A percentile compares a stretch with the other conserved stretches of the same genome.
These are phyloP conservation scores for Abscondita cerata DNA, from an alignment of 2,888 invertebrate species.

Conservation along the genomic window DNA sequence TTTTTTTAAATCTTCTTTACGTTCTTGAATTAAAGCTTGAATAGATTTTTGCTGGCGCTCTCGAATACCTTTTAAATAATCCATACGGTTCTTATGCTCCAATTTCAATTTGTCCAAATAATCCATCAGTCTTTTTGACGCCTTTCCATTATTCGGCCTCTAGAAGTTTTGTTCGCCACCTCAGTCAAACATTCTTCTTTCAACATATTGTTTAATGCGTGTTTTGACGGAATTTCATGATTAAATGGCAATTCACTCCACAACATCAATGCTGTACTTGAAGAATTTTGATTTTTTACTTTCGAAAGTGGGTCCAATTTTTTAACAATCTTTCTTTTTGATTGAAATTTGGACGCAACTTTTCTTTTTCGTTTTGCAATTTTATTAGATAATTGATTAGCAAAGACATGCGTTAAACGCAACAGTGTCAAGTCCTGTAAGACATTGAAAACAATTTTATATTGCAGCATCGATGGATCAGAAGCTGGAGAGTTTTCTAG, in stretches of 20 bases:
- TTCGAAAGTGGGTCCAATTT: not conserved
- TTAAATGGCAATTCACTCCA: slow-evolving; percentile 13
- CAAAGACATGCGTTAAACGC: too few relatives aligned
- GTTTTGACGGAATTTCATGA: not conserved
- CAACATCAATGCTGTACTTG: not conserved
- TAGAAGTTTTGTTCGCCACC: too few relatives aligned
- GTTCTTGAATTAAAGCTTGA: not conserved
- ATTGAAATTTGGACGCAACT: not conserved
- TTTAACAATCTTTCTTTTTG: not conserved
- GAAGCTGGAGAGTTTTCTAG: too few relatives aligned
- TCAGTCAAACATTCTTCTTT: not conserved
- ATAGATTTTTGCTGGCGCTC: not conserved
- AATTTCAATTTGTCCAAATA: slow-evolving; percentile 9
- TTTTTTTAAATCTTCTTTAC: not conserved
- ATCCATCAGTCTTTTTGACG: not conserved
- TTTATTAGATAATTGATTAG: too few relatives aligned
- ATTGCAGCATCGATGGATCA: too few relatives aligned
- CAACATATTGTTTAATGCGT: not conserved
- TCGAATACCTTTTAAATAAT: not conserved
- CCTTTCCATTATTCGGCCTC: not conserved
- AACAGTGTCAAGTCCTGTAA: too few relatives aligned
- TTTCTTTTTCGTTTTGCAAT: too few relatives aligned
- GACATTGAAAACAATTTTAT: too few relatives aligned
- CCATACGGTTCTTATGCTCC: slow-evolving; percentile 8
- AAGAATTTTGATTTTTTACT: not conserved